Evolutionary conservation across 1,140 invertebrate genomes (phyloP).

Genomic region (Bombus soroeensis): DNA sequence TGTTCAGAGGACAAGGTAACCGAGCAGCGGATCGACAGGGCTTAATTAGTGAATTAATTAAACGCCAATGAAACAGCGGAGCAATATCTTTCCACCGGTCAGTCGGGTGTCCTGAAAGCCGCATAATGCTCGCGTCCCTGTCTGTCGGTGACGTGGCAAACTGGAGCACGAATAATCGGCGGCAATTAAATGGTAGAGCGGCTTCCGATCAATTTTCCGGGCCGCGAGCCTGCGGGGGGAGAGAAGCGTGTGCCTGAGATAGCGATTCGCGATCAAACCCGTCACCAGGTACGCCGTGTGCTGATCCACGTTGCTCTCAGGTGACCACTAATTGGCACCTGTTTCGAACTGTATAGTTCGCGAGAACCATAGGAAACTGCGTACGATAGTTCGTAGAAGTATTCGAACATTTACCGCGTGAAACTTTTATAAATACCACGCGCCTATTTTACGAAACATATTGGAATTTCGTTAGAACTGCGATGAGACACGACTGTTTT

Average conservation of each 20-base stretch:
- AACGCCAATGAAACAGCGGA: slow-evolving; percentile 40
- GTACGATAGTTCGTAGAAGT: too few species aligned
- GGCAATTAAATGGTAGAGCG: slow-evolving; percentile 51
- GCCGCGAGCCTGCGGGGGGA: background rate
- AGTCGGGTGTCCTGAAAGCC: slow-evolving; percentile 29
- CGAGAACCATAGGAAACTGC: too few species aligned
- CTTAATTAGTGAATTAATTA: slow-evolving; percentile 57
- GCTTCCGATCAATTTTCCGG: slow-evolving; percentile 49
- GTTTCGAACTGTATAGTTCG: background rate
- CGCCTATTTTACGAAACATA: too few species aligned
- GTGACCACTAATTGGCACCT: slow-evolving; percentile 16
- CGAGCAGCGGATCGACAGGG: slow-evolving; percentile 37
- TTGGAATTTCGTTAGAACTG: too few species aligned
- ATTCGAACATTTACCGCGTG: too few species aligned
- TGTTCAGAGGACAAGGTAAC: slow-evolving; percentile 6
- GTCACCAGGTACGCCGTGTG: background rate
- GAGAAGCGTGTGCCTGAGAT: slow-evolving; percentile 8
- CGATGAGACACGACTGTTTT: too few species aligned
- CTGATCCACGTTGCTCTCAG: background rate
- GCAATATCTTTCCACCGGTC: slow-evolving; percentile 46
- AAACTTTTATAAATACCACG: too few species aligned
- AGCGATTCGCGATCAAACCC: slow-evolving; percentile 13
- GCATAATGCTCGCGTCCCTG: slow-evolving; percentile 18
- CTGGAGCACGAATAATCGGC: slow-evolving; percentile 53
- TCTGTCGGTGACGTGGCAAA: slow-evolving; percentile 51